Conservation (phyloP, 2,888 invertebrate genomes). For the Salticus scenicus region DNA sequence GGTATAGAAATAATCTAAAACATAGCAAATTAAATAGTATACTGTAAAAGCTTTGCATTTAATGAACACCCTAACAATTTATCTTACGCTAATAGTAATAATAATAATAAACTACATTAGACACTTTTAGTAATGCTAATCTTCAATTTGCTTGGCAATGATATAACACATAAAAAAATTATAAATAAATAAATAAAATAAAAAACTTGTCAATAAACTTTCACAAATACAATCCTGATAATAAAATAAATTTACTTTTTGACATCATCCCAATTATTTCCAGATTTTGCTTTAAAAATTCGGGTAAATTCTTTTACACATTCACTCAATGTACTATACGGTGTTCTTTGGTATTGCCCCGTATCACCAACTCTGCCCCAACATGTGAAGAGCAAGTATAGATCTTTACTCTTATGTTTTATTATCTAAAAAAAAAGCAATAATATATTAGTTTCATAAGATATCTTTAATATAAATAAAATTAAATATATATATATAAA, state of each 20-base stretch:
- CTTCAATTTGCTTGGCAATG: too few species aligned
- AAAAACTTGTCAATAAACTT: too few species aligned
- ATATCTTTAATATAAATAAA: not conserved
- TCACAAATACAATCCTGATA: too few species aligned
- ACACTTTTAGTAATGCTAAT: too few species aligned
- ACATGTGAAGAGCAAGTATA: conserved; percentile 78
- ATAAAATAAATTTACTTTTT: conserved; percentile 73
- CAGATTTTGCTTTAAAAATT: conserved; percentile 78
- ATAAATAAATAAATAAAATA: not conserved
- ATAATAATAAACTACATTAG: too few species aligned
- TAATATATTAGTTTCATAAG: not conserved
- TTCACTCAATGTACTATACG: conserved; percentile 76
- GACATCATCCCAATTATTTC: conserved; percentile 77
- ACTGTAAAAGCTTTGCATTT: too few species aligned
- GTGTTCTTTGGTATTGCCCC: conserved; percentile 78
- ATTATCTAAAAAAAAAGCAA: conserved; percentile 74
- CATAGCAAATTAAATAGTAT: too few species aligned
- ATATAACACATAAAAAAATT: too few species aligned
- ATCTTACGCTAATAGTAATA: too few species aligned
- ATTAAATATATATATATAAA: not conserved
- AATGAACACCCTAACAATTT: too few species aligned
- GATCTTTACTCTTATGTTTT: conserved; percentile 75
- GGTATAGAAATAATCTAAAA: too few species aligned
- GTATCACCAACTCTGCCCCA: conserved; percentile 79
- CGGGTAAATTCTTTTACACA: conserved; percentile 78